Conservation (phyloP, 2,888 invertebrate genomes). For the Agriopis aurantiaria region DNA sequence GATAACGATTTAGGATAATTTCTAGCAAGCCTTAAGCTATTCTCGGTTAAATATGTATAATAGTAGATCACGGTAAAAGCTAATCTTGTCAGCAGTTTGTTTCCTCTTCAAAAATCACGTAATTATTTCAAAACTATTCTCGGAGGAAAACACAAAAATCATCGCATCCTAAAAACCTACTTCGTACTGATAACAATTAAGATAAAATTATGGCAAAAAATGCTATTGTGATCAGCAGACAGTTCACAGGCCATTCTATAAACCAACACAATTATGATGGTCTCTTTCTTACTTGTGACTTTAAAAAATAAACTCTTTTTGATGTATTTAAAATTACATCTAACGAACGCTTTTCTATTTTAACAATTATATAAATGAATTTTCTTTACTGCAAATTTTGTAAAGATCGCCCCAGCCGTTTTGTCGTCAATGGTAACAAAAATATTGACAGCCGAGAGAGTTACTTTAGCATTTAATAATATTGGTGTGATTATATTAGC, state of each 20-base stretch:
- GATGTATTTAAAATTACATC: constrained; percentile 22
- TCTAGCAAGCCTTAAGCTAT: too few relatives aligned
- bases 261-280: constrained; percentile 49
- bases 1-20: too few relatives aligned
- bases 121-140: constrained; percentile 2
- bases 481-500: too few relatives aligned
- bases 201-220: constrained; percentile 56
- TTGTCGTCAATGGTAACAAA: too few relatives aligned
- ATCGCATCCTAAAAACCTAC: constrained; percentile 59
- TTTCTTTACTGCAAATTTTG: too few relatives aligned
- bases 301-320: background rate
- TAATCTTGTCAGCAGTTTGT: too few relatives aligned
- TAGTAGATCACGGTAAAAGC: too few relatives aligned
- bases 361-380: constrained; percentile 18
- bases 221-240: constrained; percentile 56
- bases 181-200: constrained; percentile 53
- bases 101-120: background rate
- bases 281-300: constrained; percentile 54
- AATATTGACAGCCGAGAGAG: too few relatives aligned
- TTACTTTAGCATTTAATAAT: background rate
- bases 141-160: constrained; percentile 18
- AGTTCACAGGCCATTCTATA: constrained; percentile 62
- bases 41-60: too few relatives aligned
- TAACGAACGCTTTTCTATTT: constrained; percentile 56
- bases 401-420: too few relatives aligned